phyloP scores from a whole-genome alignment of 2,888 invertebrate species.

The Archips crataeganus region DNA sequence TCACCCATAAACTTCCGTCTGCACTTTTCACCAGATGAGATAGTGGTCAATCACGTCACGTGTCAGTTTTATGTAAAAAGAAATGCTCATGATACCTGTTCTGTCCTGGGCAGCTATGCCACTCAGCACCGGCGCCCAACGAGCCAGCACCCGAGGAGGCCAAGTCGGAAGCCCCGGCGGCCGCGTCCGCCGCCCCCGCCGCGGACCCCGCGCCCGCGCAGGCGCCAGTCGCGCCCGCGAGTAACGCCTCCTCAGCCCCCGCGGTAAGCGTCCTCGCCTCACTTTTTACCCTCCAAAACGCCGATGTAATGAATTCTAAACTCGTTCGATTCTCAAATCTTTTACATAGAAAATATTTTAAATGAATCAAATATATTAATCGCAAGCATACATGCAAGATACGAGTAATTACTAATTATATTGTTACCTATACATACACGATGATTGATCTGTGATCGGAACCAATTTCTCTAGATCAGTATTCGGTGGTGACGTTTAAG shows the following conservation, averaged over 20 bases:
- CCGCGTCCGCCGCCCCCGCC: constrained; percentile 24
- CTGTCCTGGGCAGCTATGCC: constrained; percentile 53
- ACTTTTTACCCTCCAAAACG: not conserved
- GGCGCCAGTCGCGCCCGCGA: not conserved
- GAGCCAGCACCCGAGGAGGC: constrained; percentile 64
- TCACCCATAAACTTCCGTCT: no score
- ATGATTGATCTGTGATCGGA: no score
- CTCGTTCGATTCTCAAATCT: not conserved
- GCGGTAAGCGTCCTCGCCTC: not conserved
- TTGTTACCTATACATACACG: no score
- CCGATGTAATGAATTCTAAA: not conserved
- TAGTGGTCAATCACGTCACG: no score
- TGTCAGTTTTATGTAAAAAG: no score
- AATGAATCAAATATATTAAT: no score
- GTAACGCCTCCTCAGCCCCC: not conserved
- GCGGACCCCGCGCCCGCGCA: not conserved
- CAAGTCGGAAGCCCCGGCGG: constrained; percentile 47
- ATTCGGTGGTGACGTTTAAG: no score
- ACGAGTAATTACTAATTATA: no score
- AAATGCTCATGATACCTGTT: not conserved
- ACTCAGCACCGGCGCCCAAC: constrained; percentile 60
- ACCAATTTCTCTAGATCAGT: no score
- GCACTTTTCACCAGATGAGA: no score
- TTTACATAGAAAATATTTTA: not conserved
- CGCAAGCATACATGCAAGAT: no score